These are phyloP conservation scores for Harpagifer antarcticus DNA, from an alignment of 2,797 vertebrate genomes.

Conservation along the genomic window DNA sequence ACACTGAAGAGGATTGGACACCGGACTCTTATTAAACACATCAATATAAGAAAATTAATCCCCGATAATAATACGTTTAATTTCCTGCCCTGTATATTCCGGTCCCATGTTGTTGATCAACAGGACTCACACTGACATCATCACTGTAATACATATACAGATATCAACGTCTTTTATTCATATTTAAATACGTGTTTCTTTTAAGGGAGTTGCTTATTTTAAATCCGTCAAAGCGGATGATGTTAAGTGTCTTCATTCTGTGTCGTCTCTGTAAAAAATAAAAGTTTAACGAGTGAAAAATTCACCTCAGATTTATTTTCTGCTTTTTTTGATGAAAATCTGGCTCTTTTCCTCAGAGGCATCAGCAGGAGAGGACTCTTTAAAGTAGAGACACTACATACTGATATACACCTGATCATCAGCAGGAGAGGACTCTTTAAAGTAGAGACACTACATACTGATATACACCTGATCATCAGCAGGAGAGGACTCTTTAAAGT, in stretches of 20 bases:
- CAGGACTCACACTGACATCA: conserved; percentile 12
- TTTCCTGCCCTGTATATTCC: conserved; percentile 15
- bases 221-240: conserved; percentile 44
- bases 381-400: too few relatives aligned
- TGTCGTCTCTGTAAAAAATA: not conserved
- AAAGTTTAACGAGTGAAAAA: not conserved
- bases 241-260: conserved; percentile 32
- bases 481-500: too few relatives aligned
- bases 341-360: too few relatives aligned
- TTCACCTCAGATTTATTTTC: not conserved
- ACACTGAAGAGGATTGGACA: conserved; percentile 73
- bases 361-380: too few relatives aligned
- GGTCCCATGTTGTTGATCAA: conserved; percentile 44
- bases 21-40: conserved; percentile 67
- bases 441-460: too few relatives aligned
- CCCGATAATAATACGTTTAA: conserved; percentile 5
- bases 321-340: too few relatives aligned
- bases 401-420: too few relatives aligned
- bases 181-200: conserved; percentile 32
- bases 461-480: too few relatives aligned
- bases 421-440: too few relatives aligned
- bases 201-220: conserved; percentile 19
- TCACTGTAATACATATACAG: conserved; percentile 33
- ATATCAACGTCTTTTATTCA: conserved; percentile 15
- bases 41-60: not conserved